Percentiles rank a stretch among this genome's conserved stretches.
Conservation (phyloP, 1,140 invertebrate species). For the Papilio dardanus region DNA sequence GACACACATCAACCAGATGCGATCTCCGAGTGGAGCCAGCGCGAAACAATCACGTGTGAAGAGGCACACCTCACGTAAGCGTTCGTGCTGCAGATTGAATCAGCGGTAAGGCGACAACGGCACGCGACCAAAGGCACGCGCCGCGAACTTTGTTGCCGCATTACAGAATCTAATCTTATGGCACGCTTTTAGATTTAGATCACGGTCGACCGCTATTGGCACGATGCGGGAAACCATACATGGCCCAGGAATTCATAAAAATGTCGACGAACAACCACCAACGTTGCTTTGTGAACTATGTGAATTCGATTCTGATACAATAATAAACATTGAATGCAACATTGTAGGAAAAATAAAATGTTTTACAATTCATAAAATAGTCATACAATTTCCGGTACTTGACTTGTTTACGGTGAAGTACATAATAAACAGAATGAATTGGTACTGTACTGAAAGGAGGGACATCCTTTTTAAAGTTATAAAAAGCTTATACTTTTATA, state of each 20-base stretch:
- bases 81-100: constrained; percentile 75
- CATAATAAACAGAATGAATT: not conserved
- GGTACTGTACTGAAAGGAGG: not conserved
- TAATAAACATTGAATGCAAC: constrained; percentile 60
- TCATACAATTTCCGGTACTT: constrained; percentile 66
- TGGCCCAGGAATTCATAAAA: not conserved
- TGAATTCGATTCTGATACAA: constrained; percentile 49
- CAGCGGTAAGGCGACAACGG: constrained; percentile 58
- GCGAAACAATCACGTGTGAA: constrained; percentile 74
- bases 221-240: constrained; percentile 9
- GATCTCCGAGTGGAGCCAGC: constrained; percentile 62
- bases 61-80: constrained; percentile 70
- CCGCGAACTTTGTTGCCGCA: constrained; percentile 44
- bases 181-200: constrained; percentile 53
- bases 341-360: constrained; percentile 48
- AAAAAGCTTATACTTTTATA: not conserved
- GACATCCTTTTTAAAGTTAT: not conserved
- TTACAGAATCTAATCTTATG: constrained; percentile 51
- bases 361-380: constrained; percentile 59
- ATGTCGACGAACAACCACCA: not conserved
- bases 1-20: constrained; percentile 69
- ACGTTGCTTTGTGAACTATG: not conserved
- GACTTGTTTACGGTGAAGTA: not conserved
- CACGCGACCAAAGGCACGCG: constrained; percentile 74
- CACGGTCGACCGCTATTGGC: constrained; percentile 37